These are phyloP conservation scores for Crotalus horridus DNA, from an alignment of 2,113 vertebrate genomes.

Conservation along the genomic window DNA sequence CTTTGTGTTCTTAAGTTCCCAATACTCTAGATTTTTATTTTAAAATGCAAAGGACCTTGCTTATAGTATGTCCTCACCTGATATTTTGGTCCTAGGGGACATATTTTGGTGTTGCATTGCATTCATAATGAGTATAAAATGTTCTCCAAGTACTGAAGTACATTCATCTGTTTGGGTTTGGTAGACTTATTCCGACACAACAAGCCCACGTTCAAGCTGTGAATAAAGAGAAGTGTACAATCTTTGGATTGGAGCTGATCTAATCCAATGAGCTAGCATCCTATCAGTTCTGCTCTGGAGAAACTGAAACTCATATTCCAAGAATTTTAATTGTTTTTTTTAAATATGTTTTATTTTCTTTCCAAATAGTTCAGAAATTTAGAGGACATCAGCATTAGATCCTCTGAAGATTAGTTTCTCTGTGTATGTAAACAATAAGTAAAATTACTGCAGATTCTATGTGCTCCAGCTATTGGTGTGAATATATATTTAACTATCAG, in stretches of 20 bases:
- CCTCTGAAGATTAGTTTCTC: conserved; percentile 15
- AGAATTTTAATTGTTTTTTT: conserved; percentile 53
- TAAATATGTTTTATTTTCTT: conserved; percentile 5
- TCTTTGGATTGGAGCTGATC: conserved; percentile 67
- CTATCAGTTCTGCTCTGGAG: conserved; percentile 36
- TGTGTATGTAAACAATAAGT: not conserved
- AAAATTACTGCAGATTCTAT: not conserved
- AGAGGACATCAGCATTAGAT: conserved; percentile 31
- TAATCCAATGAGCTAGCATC: conserved; percentile 61
- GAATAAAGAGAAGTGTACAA: conserved; percentile 69
- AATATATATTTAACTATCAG: not conserved
- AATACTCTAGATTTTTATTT: not conserved
- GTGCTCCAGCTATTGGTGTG: not conserved
- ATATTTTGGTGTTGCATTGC: conserved; percentile 68
- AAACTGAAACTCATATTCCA: conserved; percentile 56
- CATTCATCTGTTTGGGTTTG: conserved; percentile 72
- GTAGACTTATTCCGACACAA: conserved; percentile 72
- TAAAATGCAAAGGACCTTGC: not conserved
- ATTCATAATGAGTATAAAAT: conserved; percentile 73
- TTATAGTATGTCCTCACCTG: conserved; percentile 29
- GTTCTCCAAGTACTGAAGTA: conserved; percentile 68
- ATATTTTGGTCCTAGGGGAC: conserved; percentile 63
- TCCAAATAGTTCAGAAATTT: conserved; percentile 13
- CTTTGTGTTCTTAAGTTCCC: not conserved
- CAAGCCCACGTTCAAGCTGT: conserved; percentile 73